A percentile compares a stretch with the other conserved stretches of the same genome.
Conservation (phyloP, 1,140 invertebrate genomes). For the Tribolium castaneum region DNA sequence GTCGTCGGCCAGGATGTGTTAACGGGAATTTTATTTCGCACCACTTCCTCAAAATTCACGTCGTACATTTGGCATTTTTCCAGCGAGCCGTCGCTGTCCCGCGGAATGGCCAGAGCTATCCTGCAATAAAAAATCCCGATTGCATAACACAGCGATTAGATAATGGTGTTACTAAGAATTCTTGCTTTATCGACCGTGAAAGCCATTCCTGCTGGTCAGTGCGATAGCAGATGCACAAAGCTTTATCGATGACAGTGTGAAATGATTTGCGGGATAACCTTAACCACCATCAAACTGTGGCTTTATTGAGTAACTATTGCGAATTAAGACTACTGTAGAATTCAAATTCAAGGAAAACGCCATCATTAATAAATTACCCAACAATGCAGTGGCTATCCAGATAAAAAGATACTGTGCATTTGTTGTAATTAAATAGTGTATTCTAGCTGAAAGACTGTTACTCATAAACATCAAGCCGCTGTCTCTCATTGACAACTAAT, state of each 20-base stretch:
- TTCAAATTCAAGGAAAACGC: slow-evolving; percentile 47
- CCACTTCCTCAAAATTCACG: slow-evolving; percentile 74
- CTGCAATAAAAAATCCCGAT: slow-evolving; percentile 63
- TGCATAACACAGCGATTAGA: no score
- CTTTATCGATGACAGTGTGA: no score
- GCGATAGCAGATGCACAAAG: no score
- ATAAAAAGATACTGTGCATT: slow-evolving; percentile 15
- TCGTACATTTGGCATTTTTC: slow-evolving; percentile 77
- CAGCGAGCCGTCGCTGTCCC: slow-evolving; percentile 67
- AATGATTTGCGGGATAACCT: neutral
- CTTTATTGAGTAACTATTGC: slow-evolving; percentile 42
- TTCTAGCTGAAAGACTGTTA: neutral
- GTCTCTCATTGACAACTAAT: slow-evolving; percentile 1
- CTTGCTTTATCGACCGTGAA: no score
- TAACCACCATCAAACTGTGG: slow-evolving; percentile 23
- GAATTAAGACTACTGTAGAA: slow-evolving; percentile 33
- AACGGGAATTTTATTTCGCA: slow-evolving; percentile 66
- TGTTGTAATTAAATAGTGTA: neutral
- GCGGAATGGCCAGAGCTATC: slow-evolving; percentile 73
- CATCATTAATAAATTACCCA: slow-evolving; percentile 44
- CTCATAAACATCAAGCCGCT: neutral
- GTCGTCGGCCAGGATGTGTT: slow-evolving; percentile 74
- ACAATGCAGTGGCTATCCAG: neutral
- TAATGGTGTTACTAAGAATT: no score
- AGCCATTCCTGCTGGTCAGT: no score